Conservation (phyloP, 2,888 invertebrate species). For the Epistrophe eligans region DNA sequence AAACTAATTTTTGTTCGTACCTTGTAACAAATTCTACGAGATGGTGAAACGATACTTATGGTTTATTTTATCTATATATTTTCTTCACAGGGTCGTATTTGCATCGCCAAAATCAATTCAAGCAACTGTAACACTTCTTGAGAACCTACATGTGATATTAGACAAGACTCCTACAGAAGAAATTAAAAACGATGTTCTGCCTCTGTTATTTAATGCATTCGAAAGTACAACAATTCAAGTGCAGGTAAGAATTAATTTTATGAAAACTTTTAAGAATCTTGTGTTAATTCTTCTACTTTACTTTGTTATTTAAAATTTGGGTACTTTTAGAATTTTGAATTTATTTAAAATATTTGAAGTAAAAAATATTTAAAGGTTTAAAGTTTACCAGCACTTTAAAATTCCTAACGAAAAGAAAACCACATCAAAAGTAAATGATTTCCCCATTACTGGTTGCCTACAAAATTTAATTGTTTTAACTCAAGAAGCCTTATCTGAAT, state of each 20-base stretch:
- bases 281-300: too few relatives aligned
- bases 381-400: neutral
- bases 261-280: neutral
- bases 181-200: slow-evolving; percentile 91
- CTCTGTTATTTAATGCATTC: slow-evolving; percentile 93
- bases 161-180: slow-evolving; percentile 93
- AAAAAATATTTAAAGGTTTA: too few relatives aligned
- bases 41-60: neutral
- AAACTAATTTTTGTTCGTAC: neutral
- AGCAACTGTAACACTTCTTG: slow-evolving; percentile 94
- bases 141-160: slow-evolving; percentile 94
- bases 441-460: neutral
- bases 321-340: too few relatives aligned
- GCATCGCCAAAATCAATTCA: slow-evolving; percentile 91
- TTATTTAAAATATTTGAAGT: too few relatives aligned
- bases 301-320: too few relatives aligned
- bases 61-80: neutral
- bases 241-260: slow-evolving; percentile 87
- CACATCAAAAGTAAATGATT: neutral
- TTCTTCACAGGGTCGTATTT: slow-evolving; percentile 87
- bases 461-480: neutral
- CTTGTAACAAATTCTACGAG: neutral
- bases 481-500: neutral
- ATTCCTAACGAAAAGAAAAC: neutral
- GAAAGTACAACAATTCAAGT: slow-evolving; percentile 95